Percentiles rank a stretch among this genome's conserved stretches.
phyloP scores from a whole-genome alignment of 2,113 vertebrate genomes.

The Patagioenas fasciata region DNA sequence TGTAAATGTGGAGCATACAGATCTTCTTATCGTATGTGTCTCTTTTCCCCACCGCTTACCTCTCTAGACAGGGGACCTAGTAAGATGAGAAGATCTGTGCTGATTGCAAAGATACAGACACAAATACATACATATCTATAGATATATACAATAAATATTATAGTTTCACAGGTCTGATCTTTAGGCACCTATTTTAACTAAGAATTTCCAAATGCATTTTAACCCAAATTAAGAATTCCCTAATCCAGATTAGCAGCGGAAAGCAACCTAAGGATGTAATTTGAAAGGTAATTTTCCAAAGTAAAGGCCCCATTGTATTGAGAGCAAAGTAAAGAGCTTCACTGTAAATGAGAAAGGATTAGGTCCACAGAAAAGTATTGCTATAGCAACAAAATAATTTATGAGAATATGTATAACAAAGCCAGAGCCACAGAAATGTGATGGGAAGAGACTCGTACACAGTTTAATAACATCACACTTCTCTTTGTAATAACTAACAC shows the following conservation, averaged over 20 bases:
- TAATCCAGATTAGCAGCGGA: not conserved
- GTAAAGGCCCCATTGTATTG: not conserved
- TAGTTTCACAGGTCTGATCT: not conserved
- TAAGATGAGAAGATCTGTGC: not conserved
- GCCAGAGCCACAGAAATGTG: slow-evolving; percentile 1
- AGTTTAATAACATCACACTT: not conserved
- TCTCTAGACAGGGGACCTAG: not conserved
- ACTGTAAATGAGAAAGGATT: slow-evolving; percentile 25
- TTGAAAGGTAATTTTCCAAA: not conserved
- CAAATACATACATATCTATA: rapidly evolving
- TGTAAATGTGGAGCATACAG: not conserved
- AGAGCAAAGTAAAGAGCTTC: not conserved
- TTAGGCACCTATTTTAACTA: not conserved
- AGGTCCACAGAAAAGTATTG: slow-evolving; percentile 52
- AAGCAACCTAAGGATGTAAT: not conserved
- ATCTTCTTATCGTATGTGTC: not conserved
- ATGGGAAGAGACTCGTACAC: not conserved
- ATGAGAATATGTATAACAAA: slow-evolving; percentile 25
- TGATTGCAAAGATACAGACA: not conserved
- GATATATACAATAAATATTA: not conserved
- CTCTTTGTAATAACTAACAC: not conserved
- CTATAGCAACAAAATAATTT: slow-evolving; percentile 69
- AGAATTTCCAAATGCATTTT: not conserved
- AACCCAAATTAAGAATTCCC: not conserved
- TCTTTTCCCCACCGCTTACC: not conserved